phyloP scores from a whole-genome alignment of 2,888 invertebrate genomes.

The Papilio protenor region DNA sequence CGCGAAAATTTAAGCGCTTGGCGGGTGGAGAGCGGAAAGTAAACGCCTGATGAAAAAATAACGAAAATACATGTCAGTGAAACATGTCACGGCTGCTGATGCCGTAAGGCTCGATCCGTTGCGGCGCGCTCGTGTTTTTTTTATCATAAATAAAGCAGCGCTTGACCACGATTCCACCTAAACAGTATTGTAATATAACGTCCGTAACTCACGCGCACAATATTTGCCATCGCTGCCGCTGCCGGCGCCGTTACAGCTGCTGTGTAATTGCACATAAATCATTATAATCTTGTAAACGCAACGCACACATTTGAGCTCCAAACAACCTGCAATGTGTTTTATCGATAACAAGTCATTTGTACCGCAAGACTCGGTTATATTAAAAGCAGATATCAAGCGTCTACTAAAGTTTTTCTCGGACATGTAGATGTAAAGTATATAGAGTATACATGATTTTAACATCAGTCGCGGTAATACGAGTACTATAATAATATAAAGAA shows the following conservation, averaged over 20 bases:
- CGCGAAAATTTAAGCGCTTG: background rate
- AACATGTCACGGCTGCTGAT: background rate
- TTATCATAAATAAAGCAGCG: too few species aligned
- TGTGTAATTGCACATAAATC: background rate
- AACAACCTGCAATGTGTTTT: background rate
- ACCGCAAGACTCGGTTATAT: background rate
- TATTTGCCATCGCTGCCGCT: background rate
- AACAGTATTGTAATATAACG: background rate
- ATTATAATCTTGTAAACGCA: background rate
- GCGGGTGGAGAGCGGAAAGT: background rate
- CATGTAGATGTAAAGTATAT: background rate
- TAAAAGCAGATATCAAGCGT: background rate
- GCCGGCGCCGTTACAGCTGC: background rate
- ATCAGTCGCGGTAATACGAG: too few species aligned
- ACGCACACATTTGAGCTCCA: background rate
- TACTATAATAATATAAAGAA: too few species aligned
- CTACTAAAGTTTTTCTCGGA: background rate
- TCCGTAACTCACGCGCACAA: background rate
- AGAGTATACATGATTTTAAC: too few species aligned
- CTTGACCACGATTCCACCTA: too few species aligned
- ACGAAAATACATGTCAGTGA: background rate
- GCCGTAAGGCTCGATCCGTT: background rate
- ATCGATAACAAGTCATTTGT: background rate
- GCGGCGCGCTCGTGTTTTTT: background rate
- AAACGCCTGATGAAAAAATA: background rate